Base-by-base conservation (phyloP, 2,113 vertebrate species). In the Copsychus sechellarum region DNA sequence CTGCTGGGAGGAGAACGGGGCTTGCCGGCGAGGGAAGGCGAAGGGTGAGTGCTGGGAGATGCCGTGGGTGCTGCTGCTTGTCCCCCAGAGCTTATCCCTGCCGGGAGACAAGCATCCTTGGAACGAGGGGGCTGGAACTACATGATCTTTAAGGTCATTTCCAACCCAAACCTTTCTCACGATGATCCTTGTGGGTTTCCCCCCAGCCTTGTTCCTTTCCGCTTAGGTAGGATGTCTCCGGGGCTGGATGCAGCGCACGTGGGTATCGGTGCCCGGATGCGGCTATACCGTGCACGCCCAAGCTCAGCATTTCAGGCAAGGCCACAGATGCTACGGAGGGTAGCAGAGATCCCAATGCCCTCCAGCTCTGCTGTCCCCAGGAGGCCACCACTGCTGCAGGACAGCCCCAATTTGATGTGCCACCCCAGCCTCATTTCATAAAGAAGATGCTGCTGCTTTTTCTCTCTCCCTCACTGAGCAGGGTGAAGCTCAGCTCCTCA, bases 271-370 rank as follows among this genome's bases (percentile, higher is more conserved):
- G 47, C 78, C 42, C 2, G 5, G 60, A 51, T 54, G 40, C 34
- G 72, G 84, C 53, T 1, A 5, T 33, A 25, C 2, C 0, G 81
- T 54, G 56, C 12, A 3, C 31, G 72, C 50, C 45, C 38, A 14
- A 0, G 1, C 40, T 54, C 3, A 0, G 34, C 62, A 15, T 56
- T 81, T 54, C 65, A 31, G 51, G 9, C 53, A 23, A 81, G 85
- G 70, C 70, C 81, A 25, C 0, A 5, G 48, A 57, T 0, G 1
- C 48, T 81, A 38, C 0, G 0, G 47, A 74, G 24, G 24, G 36
- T 57, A 25, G 58, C 36, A 62, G 60, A 47, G 12, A 51, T 24
- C 26, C 61, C 0, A 0, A 51, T 58, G 23, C 18, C 21, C 57
- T 86, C 26, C 42, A 56, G 56, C 43, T 72, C 43, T 82, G 57